Evolutionary conservation across 2,797 vertebrate genomes (phyloP).

Genomic region (Enteromius viviparus): DNA sequence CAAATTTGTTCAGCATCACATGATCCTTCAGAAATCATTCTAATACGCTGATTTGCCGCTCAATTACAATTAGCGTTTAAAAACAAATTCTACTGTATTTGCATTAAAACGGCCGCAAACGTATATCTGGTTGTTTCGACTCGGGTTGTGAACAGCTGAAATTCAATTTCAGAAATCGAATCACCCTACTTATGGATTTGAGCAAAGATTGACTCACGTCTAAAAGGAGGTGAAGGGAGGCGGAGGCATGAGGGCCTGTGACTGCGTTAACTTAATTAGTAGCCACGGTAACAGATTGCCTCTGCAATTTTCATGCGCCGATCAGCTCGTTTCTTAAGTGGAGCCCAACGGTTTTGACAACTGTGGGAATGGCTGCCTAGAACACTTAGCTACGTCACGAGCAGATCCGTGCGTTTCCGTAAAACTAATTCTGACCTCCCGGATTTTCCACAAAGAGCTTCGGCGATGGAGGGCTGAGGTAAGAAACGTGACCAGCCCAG

Average conservation of each 20-base stretch:
- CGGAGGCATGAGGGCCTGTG: constrained; percentile 20
- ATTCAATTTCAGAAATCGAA: constrained; percentile 49
- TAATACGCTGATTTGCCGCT: neutral
- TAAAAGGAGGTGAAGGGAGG: constrained; percentile 28
- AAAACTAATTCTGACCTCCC: constrained; percentile 46
- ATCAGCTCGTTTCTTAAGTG: constrained; percentile 49
- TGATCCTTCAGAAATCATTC: neutral
- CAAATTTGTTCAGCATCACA: neutral
- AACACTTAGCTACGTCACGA: constrained; percentile 33
- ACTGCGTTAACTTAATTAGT: constrained; percentile 66
- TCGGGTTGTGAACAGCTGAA: constrained; percentile 28
- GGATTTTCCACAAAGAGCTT: constrained; percentile 35
- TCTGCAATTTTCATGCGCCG: constrained; percentile 56
- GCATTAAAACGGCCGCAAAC: neutral
- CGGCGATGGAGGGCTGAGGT: constrained; percentile 29
- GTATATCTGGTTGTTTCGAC: neutral
- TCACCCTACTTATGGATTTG: constrained; percentile 36
- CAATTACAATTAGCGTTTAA: neutral
- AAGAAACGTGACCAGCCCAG: constrained; percentile 24
- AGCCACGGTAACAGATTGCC: constrained; percentile 68
- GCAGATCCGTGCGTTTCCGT: constrained; percentile 30
- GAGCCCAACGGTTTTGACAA: constrained; percentile 59
- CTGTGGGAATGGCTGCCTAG: constrained; percentile 49
- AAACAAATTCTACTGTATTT: neutral
- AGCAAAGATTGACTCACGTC: constrained; percentile 5